Percentiles rank a stretch among this genome's conserved stretches.
Conservation (phyloP, 2,113 vertebrate species). For the Paedocypris sp. region DNA sequence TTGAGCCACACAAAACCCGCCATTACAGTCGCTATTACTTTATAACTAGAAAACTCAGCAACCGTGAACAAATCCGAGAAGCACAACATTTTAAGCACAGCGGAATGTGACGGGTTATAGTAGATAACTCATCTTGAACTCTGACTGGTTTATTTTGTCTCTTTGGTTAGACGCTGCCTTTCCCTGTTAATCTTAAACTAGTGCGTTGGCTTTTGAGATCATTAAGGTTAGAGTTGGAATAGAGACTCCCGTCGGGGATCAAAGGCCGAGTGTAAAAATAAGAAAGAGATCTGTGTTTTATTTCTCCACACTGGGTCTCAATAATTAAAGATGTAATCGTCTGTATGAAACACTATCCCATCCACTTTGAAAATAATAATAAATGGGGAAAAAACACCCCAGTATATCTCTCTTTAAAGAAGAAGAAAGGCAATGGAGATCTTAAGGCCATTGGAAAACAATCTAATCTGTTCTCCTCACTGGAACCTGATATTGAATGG, state of each 20-base stretch:
- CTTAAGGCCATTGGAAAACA: neutral
- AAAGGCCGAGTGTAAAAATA: neutral
- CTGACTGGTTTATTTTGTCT: neutral
- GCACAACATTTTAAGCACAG: too few relatives aligned
- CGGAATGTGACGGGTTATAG: too few relatives aligned
- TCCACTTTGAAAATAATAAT: too few relatives aligned
- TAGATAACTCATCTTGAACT: constrained; percentile 12
- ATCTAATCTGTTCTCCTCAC: neutral
- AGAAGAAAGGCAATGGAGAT: neutral
- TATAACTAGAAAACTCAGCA: neutral
- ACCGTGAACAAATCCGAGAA: too few relatives aligned
- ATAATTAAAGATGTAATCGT: too few relatives aligned
- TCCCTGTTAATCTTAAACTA: constrained; percentile 1
- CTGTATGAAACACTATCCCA: neutral
- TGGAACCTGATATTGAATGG: neutral
- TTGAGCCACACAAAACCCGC: too few relatives aligned
- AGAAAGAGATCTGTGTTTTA: neutral
- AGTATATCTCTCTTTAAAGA: constrained; percentile 1
- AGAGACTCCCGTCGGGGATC: too few relatives aligned
- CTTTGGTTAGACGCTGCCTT: neutral
- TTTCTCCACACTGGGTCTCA: too few relatives aligned
- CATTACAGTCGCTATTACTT: neutral
- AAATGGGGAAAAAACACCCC: neutral
- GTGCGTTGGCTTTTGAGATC: neutral
- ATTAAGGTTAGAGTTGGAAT: neutral